Evolutionary conservation across 2,888 invertebrate genomes (phyloP).

Genomic region (Ligdia adustata): DNA sequence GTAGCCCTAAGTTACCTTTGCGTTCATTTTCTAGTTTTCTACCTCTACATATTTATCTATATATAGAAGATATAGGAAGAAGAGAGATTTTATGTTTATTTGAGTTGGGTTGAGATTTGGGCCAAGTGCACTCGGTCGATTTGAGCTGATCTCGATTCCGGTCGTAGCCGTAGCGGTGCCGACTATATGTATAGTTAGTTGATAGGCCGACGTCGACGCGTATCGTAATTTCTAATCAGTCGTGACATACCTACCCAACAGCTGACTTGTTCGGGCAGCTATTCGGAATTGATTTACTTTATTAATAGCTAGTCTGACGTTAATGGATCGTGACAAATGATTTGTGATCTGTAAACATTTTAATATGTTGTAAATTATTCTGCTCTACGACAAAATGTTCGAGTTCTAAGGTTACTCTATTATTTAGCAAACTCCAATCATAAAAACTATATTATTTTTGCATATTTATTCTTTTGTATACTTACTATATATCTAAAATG

Average conservation of each 20-base stretch:
- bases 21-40: no score
- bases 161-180: conserved; percentile 26
- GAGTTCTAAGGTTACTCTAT: no score
- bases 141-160: conserved; percentile 52
- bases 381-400: no score
- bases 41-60: no score
- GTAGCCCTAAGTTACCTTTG: no score
- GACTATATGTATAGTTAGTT: background rate
- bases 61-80: conserved; percentile 51
- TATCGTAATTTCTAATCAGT: conserved; percentile 31
- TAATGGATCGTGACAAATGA: conserved; percentile 20
- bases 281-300: conserved; percentile 16
- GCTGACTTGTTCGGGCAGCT: conserved; percentile 29
- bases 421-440: no score
- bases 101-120: conserved; percentile 68
- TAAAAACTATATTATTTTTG: no score
- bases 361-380: background rate
- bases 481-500: no score
- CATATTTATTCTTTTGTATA: no score
- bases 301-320: conserved; percentile 12
- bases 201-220: conserved; percentile 16
- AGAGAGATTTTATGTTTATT: conserved; percentile 67
- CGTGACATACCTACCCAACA: no score
- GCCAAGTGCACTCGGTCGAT: conserved; percentile 76
- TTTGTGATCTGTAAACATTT: conserved; percentile 12